Evolutionary conservation across 1,140 invertebrate species (phyloP).

Genomic region (Diabrotica undecimpunctata): DNA sequence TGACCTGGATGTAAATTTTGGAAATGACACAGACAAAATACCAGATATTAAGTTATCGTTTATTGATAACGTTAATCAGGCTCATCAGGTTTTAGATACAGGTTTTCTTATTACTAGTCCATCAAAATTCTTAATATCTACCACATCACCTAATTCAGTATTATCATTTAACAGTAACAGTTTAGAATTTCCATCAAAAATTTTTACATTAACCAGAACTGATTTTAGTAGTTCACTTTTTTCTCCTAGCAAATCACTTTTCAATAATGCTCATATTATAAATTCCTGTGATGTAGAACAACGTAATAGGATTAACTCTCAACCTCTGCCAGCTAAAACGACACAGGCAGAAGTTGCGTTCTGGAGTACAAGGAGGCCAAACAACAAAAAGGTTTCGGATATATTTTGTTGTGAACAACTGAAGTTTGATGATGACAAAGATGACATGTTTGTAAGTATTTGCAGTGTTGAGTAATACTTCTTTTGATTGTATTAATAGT

Average conservation of each 20-base stretch:
- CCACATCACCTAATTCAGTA: background rate
- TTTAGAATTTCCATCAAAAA: conserved; percentile 12
- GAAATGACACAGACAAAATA: background rate
- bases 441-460: conserved; percentile 11
- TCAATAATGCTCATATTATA: conserved; percentile 3
- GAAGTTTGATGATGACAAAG: conserved; percentile 11
- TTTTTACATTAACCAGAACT: conserved; percentile 5
- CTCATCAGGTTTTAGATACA: conserved; percentile 5
- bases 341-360: background rate
- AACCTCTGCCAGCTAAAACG: background rate
- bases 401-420: background rate
- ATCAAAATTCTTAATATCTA: background rate
- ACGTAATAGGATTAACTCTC: background rate
- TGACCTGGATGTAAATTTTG: conserved; percentile 3
- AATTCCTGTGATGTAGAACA: background rate
- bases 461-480: too few relatives aligned
- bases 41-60: conserved; percentile 11
- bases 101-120: conserved; percentile 8
- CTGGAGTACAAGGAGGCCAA: conserved; percentile 3
- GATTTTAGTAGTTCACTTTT: background rate
- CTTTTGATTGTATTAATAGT: too few relatives aligned
- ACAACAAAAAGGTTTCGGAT: background rate
- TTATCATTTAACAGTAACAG: conserved; percentile 9
- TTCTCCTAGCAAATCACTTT: background rate
- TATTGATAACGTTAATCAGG: conserved; percentile 1